Conservation (phyloP, 2,797 vertebrate species). For the Arnoldichthys spilopterus region DNA sequence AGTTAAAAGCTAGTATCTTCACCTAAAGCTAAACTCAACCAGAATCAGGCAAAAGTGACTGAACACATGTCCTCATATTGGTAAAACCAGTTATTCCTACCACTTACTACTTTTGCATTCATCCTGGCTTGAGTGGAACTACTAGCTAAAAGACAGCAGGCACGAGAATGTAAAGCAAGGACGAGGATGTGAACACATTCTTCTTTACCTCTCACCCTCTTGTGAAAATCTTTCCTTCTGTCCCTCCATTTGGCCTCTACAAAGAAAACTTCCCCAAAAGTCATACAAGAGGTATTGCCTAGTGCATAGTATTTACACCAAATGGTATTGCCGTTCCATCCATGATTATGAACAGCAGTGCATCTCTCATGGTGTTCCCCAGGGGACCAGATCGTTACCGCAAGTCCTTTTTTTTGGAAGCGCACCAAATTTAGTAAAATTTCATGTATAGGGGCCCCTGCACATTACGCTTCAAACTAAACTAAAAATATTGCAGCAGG, state of each 20-base stretch:
- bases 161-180: not conserved
- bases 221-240: not conserved
- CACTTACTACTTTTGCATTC: no score
- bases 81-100: no score
- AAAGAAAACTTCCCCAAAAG: not conserved
- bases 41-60: not conserved
- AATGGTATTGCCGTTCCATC: not conserved
- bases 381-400: no score
- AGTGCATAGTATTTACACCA: not conserved
- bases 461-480: no score
- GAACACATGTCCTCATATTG: no score
- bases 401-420: no score
- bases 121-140: no score
- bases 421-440: no score
- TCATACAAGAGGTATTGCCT: not conserved
- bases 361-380: no score
- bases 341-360: no score
- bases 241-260: not conserved
- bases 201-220: not conserved
- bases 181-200: not conserved
- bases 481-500: no score
- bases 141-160: not conserved
- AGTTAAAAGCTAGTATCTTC: not conserved
- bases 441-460: no score
- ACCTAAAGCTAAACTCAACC: not conserved